Evolutionary conservation across 2,113 vertebrate species (phyloP), one percentile per base, ranked within the genome.

Genomic region (Xiphias gladius): DNA sequence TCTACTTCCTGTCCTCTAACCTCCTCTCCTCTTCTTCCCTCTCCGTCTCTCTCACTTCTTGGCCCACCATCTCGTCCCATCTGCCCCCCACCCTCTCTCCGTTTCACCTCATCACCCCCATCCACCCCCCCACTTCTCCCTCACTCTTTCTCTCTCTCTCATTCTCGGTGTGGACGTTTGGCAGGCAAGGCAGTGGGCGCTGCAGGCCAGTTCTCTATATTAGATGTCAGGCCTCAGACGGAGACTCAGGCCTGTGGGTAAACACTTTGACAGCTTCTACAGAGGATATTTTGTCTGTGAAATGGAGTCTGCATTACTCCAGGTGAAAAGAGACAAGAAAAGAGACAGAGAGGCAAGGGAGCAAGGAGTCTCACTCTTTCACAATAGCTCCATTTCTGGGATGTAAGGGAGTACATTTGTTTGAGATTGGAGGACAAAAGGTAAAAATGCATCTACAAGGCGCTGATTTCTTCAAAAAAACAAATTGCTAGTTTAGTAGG

Each of bases 151-250:
- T 13, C 61, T 9, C 64, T 13, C 48, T 26, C 69, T 57, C 72
- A 82, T 83, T 88, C 86, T 88, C 64, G 7, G 54, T 16, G 26
- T 81, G 84, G 61, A 83, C 68, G 8, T 73, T 89, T 86, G 78
- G 80, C 71, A 82, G 85, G 86, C 86, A 87, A 86, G 79, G 87
- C 75, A 43, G 71, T 84, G 82, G 87, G 82, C 71, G 91, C 94
- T 94, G 88, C 89, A 92, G 91, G 94, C 91, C 91, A 92, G 87
- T 91, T 91, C 86, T 93, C 83, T 92, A 93, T 94, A 95, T 95
- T 94, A 95, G 92, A 94, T 94, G 93, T 95, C 95, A 95, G 90
- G 88, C 92, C 93, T 93, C 88, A 93, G 94, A 95, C 94, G 94
- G 93, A 93, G 92, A 94, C 93, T 92, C 91, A 82, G 93, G 94